These are phyloP conservation scores for Sinhomidia bicolor DNA, from an alignment of 2,888 invertebrate genomes.

Conservation along the genomic window DNA sequence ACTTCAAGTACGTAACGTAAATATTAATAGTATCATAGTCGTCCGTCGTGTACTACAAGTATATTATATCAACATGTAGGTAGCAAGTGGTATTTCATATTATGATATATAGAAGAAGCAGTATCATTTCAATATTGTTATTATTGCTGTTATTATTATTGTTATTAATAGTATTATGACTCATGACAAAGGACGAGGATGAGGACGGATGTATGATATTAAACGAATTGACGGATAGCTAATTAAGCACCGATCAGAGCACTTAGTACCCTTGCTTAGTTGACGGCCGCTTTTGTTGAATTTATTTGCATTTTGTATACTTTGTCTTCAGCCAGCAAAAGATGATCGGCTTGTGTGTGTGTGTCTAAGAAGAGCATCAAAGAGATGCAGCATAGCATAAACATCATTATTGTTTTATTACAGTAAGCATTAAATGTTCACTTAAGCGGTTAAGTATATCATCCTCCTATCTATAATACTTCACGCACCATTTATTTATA, in stretches of 20 bases:
- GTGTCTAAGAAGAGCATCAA: not conserved
- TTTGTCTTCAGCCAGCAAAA: no score
- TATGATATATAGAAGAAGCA: not conserved
- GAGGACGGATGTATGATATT: slow-evolving; percentile 66
- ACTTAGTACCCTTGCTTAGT: not conserved
- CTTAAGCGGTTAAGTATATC: slow-evolving; percentile 3
- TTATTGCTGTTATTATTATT: not conserved
- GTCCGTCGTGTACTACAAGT: no score
- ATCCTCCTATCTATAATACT: not conserved
- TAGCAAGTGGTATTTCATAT: not conserved
- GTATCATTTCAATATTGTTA: slow-evolving; percentile 16
- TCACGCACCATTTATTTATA: slow-evolving; percentile 9
- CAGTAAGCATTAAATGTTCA: slow-evolving; percentile 18
- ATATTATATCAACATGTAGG: not conserved
- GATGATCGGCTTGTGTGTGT: no score
- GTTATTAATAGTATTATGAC: no score
- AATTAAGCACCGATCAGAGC: not conserved
- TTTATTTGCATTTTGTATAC: no score
- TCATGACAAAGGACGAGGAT: slow-evolving; percentile 20
- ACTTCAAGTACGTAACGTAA: slow-evolving; percentile 13
- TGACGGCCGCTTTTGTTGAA: no score
- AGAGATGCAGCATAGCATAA: not conserved
- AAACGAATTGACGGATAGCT: slow-evolving; percentile 54
- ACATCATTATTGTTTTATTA: not conserved
- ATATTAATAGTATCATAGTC: not conserved